Conservation (phyloP, 2,113 vertebrate species). For the Lepus europaeus region DNA sequence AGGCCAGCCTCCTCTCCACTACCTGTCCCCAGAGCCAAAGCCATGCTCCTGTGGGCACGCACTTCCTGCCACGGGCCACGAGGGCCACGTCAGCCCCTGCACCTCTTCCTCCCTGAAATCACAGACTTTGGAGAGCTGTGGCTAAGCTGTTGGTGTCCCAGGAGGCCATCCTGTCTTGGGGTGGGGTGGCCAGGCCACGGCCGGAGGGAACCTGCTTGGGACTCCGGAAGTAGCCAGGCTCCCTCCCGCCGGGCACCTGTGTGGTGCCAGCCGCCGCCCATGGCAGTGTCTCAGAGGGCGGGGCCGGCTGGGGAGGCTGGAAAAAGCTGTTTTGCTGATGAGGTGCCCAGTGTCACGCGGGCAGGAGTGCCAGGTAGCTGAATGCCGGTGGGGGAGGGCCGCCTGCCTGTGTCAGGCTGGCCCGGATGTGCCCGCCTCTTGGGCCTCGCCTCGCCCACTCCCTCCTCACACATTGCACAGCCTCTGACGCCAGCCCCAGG, state of each 20-base stretch:
- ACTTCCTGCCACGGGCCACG: background rate
- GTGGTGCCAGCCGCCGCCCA: conserved; percentile 21
- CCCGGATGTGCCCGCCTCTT: conserved; percentile 60
- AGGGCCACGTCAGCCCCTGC: background rate
- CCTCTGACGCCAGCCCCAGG: background rate
- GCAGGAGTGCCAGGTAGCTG: conserved; percentile 65
- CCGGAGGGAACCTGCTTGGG: background rate
- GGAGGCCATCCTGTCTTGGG: background rate
- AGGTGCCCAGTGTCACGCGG: conserved; percentile 65
- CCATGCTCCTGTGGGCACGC: background rate
- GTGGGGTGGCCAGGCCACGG: background rate
- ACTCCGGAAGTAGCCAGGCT: conserved; percentile 48
- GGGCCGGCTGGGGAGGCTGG: conserved; percentile 65
- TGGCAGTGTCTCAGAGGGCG: conserved; percentile 62
- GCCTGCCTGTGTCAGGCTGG: conserved; percentile 46
- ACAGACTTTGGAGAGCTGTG: too few relatives aligned
- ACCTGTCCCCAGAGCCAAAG: background rate
- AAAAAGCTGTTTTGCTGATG: conserved; percentile 76
- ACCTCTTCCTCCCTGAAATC: background rate
- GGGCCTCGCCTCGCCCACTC: background rate
- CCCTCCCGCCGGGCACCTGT: conserved; percentile 12
- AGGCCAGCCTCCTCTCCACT: background rate
- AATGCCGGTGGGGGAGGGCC: conserved; percentile 61
- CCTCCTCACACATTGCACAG: background rate
- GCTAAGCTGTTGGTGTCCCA: background rate